phyloP scores from a whole-genome alignment of 2,797 vertebrate genomes.

The Acestrorhynchus altus region DNA sequence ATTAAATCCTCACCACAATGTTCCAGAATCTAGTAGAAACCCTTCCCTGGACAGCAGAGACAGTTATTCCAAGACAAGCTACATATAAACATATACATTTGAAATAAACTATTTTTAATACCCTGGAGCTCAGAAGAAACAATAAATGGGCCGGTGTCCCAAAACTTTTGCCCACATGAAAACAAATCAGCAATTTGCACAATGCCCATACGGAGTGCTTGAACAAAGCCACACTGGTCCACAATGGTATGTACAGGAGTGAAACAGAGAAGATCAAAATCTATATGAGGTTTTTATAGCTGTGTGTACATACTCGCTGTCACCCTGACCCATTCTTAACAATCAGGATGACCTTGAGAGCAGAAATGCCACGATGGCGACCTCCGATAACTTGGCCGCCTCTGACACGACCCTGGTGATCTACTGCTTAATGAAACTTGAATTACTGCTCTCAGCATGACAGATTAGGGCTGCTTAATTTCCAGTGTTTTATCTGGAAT shows the following conservation, averaged over 20 bases:
- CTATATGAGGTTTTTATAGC: slow-evolving; percentile 16
- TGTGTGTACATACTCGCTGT: background rate
- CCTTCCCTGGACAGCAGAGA: too few species aligned
- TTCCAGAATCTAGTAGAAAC: too few species aligned
- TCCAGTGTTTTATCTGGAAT: slow-evolving; percentile 69
- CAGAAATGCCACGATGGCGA: slow-evolving; percentile 19
- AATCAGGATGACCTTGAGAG: slow-evolving; percentile 42
- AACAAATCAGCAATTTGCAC: background rate
- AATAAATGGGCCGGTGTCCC: too few species aligned
- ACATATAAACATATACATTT: too few species aligned
- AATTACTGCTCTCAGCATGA: slow-evolving; percentile 61
- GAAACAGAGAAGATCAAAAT: background rate
- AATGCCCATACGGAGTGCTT: background rate
- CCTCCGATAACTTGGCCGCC: slow-evolving; percentile 30
- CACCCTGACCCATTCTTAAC: slow-evolving; percentile 22
- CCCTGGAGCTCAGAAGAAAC: too few species aligned
- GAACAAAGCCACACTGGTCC: background rate
- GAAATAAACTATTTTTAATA: too few species aligned
- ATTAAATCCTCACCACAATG: too few species aligned
- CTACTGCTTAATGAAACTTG: slow-evolving; percentile 64
- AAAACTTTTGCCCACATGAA: slow-evolving; percentile 11
- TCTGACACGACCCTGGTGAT: slow-evolving; percentile 55
- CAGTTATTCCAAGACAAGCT: too few species aligned
- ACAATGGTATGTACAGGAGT: background rate
- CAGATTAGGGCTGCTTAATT: slow-evolving; percentile 69